Percentiles rank a stretch among this genome's conserved stretches.
Evolutionary conservation across 2,888 invertebrate species (phyloP).

Genomic region (Synanthedon myopaeformis): DNA sequence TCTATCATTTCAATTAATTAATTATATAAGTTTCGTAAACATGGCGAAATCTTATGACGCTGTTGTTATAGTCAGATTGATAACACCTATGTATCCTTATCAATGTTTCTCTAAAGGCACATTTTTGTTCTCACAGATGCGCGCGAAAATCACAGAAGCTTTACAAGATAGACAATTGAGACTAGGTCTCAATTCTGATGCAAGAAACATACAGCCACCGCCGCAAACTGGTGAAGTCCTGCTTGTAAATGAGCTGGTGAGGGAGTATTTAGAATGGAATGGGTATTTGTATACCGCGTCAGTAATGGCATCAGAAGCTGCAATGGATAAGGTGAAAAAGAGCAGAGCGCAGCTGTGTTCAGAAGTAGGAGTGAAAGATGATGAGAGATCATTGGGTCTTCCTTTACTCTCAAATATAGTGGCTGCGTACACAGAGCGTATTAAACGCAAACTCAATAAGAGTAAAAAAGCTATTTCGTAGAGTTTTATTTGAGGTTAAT

Average conservation of each 20-base stretch:
- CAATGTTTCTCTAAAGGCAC: no score
- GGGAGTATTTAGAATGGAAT: slow-evolving; percentile 78
- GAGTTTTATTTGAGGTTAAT: background rate
- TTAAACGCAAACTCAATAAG: slow-evolving; percentile 50
- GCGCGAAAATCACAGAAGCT: slow-evolving; percentile 47
- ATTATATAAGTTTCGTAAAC: no score
- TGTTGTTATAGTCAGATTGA: no score
- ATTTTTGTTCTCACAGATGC: slow-evolving; percentile 23
- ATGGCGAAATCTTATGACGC: no score
- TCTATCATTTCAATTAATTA: no score
- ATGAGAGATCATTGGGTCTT: slow-evolving; percentile 57
- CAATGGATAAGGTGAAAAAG: slow-evolving; percentile 32
- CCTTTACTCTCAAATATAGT: slow-evolving; percentile 67
- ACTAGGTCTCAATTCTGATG: slow-evolving; percentile 12
- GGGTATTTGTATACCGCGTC: slow-evolving; percentile 75
- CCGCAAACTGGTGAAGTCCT: slow-evolving; percentile 40
- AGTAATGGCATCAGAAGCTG: slow-evolving; percentile 64
- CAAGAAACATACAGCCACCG: slow-evolving; percentile 24
- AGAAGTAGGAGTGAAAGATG: slow-evolving; percentile 64
- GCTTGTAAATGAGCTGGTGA: slow-evolving; percentile 74
- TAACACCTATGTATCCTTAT: no score
- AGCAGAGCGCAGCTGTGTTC: slow-evolving; percentile 37
- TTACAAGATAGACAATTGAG: slow-evolving; percentile 44
- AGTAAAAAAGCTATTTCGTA: slow-evolving; percentile 19
- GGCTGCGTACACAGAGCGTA: slow-evolving; percentile 63